Evolutionary conservation across 2,113 vertebrate species (phyloP), one percentile per base, ranked within the genome.

Genomic region (Oreotragus oreotragus): DNA sequence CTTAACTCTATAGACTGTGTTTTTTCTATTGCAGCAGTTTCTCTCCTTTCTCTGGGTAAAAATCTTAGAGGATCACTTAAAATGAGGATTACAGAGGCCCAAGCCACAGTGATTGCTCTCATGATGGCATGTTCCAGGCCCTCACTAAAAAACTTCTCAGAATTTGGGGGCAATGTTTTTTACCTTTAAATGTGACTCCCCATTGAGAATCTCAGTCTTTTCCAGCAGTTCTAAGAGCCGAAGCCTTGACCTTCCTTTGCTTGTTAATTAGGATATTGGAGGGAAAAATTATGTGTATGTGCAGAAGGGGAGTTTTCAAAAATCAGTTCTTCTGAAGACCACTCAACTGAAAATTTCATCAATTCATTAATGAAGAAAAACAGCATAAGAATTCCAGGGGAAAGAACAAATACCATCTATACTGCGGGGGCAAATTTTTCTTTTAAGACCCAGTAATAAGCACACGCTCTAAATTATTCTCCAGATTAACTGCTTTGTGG

Each of bases 341-440:
- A 80, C 90, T 45, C 39, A 25, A 45, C 55, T 81, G 84, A 76
- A 93, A 92, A 19, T 88, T 51, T 84, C 86, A 85, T 96, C 81
- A 80, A 90, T 96, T 95, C 83, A 86, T 97, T 89, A 81, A 96
- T 87, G 77, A 95, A 93, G 93, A 97, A 58, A 79, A 16, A 55
- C 30, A 96, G 80, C 84, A 39, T 17, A 70, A 94, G 92, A 95
- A 89, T 96, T 96, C 86, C 84, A 79, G 55, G 64, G 27, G 85
- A 96, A 97, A 77, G 60, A 85, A 64, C 43, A 96, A 97, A 97
- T 57, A 62, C 84, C 84, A 83, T 92, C 90, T 97, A 97, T 51
- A 81, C 73, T 7, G 73, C 30, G n/a, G 47, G 64, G 73, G 43
- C 84, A 97, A 55, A 84, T 85, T 95, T 97, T 92, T 79, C 87